A percentile compares a stretch with the other conserved stretches of the same genome.
Evolutionary conservation across 2,888 invertebrate species (phyloP).

Genomic region (Apodemia duryi): DNA sequence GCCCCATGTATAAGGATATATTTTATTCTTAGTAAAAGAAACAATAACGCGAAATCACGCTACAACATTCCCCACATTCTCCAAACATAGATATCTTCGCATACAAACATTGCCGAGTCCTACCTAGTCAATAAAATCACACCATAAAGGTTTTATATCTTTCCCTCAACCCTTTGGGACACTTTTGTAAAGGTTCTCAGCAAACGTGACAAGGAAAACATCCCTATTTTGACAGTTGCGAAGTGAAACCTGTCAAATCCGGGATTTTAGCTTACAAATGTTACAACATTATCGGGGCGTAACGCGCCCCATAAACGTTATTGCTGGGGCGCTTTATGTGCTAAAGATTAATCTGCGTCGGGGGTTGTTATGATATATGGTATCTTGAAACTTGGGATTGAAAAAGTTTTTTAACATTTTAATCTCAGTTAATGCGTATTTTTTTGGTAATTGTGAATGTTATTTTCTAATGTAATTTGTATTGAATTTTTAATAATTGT

Average conservation of each 20-base stretch:
- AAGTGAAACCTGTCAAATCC: slow-evolving; percentile 61
- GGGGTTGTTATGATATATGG: slow-evolving; percentile 36
- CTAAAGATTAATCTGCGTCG: slow-evolving; percentile 59
- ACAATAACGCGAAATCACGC: too few relatives aligned
- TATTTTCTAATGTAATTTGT: too few relatives aligned
- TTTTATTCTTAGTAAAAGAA: too few relatives aligned
- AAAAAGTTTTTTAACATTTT: slow-evolving; percentile 22
- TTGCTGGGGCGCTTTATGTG: slow-evolving; percentile 53
- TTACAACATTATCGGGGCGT: slow-evolving; percentile 59
- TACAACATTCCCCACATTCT: too few relatives aligned
- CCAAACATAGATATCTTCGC: too few relatives aligned
- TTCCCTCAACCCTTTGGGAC: slow-evolving; percentile 9
- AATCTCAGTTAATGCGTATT: neutral
- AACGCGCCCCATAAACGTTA: slow-evolving; percentile 55
- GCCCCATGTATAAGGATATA: too few relatives aligned
- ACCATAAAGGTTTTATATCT: neutral
- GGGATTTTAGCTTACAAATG: slow-evolving; percentile 63
- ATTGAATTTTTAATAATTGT: too few relatives aligned
- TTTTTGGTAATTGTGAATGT: too few relatives aligned
- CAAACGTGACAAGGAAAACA: slow-evolving; percentile 39
- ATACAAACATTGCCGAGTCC: neutral
- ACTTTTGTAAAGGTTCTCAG: neutral
- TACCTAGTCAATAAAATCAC: neutral
- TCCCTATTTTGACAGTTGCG: slow-evolving; percentile 55
- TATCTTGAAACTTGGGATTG: slow-evolving; percentile 16